Conservation (phyloP, 1,140 invertebrate genomes). For the Lepidotrigona ventralis region DNA sequence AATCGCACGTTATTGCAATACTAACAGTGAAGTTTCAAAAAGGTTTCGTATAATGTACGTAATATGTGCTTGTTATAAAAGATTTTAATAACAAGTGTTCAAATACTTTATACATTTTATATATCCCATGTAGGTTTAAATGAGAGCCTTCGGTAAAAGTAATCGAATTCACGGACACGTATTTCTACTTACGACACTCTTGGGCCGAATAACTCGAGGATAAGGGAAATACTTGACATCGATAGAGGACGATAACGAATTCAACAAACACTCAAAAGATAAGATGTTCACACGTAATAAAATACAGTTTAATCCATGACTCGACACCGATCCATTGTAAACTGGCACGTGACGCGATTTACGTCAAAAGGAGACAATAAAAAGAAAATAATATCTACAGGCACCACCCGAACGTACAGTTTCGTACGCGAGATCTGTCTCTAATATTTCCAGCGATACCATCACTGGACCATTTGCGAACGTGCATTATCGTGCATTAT, state of each 20-base stretch:
- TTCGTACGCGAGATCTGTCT: conserved; percentile 8
- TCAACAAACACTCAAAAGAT: conserved; percentile 70
- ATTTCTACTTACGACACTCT: not conserved
- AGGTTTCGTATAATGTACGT: not conserved
- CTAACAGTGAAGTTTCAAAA: not conserved
- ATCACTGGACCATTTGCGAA: not conserved
- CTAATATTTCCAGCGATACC: not conserved
- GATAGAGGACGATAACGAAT: conserved; percentile 66
- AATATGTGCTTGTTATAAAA: not conserved
- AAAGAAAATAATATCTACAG: not conserved
- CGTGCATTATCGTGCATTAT: conserved; percentile 44
- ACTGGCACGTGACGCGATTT: conserved; percentile 26
- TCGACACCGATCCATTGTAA: conserved; percentile 36
- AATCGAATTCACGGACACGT: conserved; percentile 24
- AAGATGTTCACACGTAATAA: conserved; percentile 48
- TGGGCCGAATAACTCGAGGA: conserved; percentile 6
- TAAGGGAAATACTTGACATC: conserved; percentile 58
- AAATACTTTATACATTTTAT: not conserved
- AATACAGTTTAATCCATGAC: conserved; percentile 55
- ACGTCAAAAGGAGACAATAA: not conserved
- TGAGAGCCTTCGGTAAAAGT: not conserved
- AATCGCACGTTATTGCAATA: not conserved
- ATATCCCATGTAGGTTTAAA: not conserved
- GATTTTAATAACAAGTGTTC: not conserved
- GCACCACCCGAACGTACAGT: conserved; percentile 2